phyloP scores from a whole-genome alignment of 2,797 vertebrate genomes.

The Halcyon badia region DNA sequence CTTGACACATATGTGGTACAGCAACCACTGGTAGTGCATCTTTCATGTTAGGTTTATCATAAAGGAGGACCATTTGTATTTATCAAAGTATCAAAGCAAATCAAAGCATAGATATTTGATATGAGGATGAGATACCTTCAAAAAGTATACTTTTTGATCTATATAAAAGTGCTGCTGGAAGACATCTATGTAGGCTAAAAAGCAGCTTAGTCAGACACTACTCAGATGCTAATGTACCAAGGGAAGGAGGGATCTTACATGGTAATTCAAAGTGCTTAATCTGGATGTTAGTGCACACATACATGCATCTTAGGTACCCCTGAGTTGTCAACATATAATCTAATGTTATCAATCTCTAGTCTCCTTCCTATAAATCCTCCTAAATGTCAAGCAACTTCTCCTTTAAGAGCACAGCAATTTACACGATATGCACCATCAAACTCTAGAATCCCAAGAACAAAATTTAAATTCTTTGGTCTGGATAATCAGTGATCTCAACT shows the following conservation, averaged over 20 bases:
- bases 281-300: not conserved
- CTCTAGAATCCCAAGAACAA: not conserved
- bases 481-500: not conserved
- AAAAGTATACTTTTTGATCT: not conserved
- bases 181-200: not conserved
- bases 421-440: not conserved
- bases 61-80: fast-evolving
- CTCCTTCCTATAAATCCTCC: not conserved
- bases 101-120: not conserved
- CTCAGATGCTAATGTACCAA: not conserved
- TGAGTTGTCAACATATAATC: not conserved
- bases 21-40: not conserved
- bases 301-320: not conserved
- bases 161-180: not conserved
- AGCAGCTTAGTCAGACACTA: not conserved
- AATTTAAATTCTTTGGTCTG: not conserved
- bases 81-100: not conserved
- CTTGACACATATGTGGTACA: not conserved
- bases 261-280: not conserved
- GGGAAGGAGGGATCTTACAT: not conserved
- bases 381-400: not conserved
- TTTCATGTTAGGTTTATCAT: not conserved
- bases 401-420: not conserved
- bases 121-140: not conserved
- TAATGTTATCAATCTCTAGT: not conserved